A percentile compares a stretch with the other conserved stretches of the same genome.
These are phyloP conservation scores for Etheostoma nigrum DNA, from an alignment of 2,797 vertebrate genomes.

Conservation along the genomic window DNA sequence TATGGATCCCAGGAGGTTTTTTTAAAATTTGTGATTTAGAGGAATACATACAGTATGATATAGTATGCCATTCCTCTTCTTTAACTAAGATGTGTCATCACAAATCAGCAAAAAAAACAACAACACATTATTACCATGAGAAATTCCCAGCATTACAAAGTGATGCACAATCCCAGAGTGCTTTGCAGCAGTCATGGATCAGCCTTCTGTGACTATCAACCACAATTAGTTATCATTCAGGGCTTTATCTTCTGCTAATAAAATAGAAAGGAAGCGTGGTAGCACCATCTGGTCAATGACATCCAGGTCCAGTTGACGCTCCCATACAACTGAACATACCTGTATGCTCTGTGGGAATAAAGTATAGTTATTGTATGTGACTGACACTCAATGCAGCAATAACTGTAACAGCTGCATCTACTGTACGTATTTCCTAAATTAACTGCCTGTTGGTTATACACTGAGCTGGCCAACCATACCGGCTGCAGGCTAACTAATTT, in stretches of 20 bases:
- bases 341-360: slow-evolving; percentile 53
- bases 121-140: background rate
- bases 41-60: background rate
- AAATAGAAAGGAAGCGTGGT: slow-evolving; percentile 42
- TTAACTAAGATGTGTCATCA: slow-evolving; percentile 4
- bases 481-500: slow-evolving; percentile 16
- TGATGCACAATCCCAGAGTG: slow-evolving; percentile 11
- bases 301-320: background rate
- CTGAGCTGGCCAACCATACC: slow-evolving; percentile 13
- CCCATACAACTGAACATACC: slow-evolving; percentile 19
- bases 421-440: background rate
- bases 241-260: slow-evolving; percentile 40
- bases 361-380: slow-evolving; percentile 1
- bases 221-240: slow-evolving; percentile 11
- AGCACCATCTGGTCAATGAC: slow-evolving; percentile 30
- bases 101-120: background rate
- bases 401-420: background rate
- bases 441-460: background rate
- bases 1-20: background rate
- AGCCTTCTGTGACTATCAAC: background rate
- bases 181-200: slow-evolving; percentile 16
- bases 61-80: background rate
- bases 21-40: background rate
- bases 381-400: background rate
- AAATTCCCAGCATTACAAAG: background rate